A percentile compares a stretch with the other conserved stretches of the same genome.
Conservation (phyloP, 2,888 invertebrate species). For the Priocnemis perturbator region DNA sequence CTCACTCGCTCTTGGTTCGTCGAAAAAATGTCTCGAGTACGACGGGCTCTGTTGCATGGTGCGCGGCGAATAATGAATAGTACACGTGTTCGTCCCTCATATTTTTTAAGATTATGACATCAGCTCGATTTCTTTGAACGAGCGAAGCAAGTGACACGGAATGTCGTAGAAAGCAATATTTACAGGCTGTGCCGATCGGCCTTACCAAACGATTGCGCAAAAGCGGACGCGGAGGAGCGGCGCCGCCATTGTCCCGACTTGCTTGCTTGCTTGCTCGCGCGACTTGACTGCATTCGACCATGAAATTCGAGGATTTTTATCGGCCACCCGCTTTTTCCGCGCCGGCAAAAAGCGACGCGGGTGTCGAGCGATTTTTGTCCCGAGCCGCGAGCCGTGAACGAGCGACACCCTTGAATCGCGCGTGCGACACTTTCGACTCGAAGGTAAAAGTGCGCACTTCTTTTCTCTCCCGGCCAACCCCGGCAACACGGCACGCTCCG, state of each 20-base stretch:
- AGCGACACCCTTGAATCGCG: not conserved
- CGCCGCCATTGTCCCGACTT: constrained; percentile 48
- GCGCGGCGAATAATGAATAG: too few relatives aligned
- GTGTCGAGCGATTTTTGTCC: constrained; percentile 38
- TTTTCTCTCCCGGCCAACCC: not conserved
- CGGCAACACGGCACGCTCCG: not conserved
- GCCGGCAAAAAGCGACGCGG: constrained; percentile 38
- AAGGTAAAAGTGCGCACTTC: not conserved
- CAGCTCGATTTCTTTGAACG: too few relatives aligned
- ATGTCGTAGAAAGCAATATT: constrained; percentile 57
- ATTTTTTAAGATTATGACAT: too few relatives aligned
- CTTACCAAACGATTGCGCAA: constrained; percentile 52
- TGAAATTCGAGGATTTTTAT: constrained; percentile 54
- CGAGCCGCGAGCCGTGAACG: not conserved
- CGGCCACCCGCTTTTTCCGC: constrained; percentile 35
- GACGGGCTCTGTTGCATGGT: too few relatives aligned
- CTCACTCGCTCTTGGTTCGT: too few relatives aligned
- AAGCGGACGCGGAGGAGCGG: constrained; percentile 26
- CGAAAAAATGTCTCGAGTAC: too few relatives aligned
- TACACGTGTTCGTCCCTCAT: too few relatives aligned
- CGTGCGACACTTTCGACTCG: constrained; percentile 2
- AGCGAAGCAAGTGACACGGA: constrained; percentile 38
- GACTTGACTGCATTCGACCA: constrained; percentile 52
- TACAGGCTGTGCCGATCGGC: constrained; percentile 35
- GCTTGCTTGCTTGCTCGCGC: constrained; percentile 39